Conservation (phyloP, 2,888 invertebrate species). For the Amphiduros pacificus region DNA sequence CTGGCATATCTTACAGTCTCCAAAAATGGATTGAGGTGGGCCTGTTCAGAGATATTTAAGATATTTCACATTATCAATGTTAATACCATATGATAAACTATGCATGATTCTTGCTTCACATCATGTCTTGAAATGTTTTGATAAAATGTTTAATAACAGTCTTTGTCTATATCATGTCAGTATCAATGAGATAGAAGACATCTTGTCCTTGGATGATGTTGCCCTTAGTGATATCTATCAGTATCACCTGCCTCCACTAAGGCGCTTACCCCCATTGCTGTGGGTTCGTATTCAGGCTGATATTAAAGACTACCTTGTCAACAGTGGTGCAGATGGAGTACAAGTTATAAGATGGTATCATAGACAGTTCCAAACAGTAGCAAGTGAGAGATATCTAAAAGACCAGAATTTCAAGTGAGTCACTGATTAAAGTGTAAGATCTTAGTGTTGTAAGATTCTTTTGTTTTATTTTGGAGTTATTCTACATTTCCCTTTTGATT, state of each 20-base stretch:
- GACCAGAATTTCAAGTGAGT: not conserved
- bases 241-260: conserved; percentile 35
- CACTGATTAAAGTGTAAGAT: too few relatives aligned
- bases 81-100: too few relatives aligned
- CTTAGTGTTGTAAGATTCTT: too few relatives aligned
- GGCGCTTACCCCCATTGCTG: conserved; percentile 33
- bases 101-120: too few relatives aligned
- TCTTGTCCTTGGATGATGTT: conserved; percentile 27
- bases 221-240: conserved; percentile 17
- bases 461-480: too few relatives aligned
- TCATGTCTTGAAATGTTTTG: too few relatives aligned
- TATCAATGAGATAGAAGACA: conserved; percentile 25
- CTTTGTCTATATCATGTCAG: too few relatives aligned
- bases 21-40: conserved; percentile 20
- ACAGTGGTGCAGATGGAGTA: conserved; percentile 23
- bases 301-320: conserved; percentile 22
- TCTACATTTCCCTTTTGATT: too few relatives aligned
- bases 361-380: conserved; percentile 25
- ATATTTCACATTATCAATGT: too few relatives aligned
- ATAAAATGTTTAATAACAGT: too few relatives aligned
- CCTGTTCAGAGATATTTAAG: too few relatives aligned
- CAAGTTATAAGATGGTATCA: conserved; percentile 28
- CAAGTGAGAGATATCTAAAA: conserved; percentile 17
- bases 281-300: conserved; percentile 19
- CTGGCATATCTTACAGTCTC: conserved; percentile 27